Conservation (phyloP, 2,113 vertebrate genomes). For the Eurystomus gularis region DNA sequence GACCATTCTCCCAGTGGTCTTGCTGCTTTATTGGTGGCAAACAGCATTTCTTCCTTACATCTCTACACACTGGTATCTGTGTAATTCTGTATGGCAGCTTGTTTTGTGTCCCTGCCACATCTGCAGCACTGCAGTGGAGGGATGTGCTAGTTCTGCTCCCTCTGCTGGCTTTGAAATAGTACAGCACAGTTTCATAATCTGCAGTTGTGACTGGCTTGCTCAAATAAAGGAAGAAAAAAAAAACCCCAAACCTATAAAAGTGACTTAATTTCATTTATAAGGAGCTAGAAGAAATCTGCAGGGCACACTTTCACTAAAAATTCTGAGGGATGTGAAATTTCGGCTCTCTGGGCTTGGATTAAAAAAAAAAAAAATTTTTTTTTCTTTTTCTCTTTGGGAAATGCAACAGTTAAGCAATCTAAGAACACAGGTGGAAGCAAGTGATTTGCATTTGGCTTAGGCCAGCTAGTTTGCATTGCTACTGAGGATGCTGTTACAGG, state of each 20-base stretch:
- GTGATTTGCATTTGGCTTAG: not conserved
- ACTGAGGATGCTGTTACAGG: not conserved
- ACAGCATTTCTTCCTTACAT: not conserved
- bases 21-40: not conserved
- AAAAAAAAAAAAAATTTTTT: not conserved
- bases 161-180: not conserved
- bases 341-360: not conserved
- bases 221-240: accelerated
- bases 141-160: not conserved
- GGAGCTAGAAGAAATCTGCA: not conserved
- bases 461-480: not conserved
- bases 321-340: not conserved
- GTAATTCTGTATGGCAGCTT: not conserved
- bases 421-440: not conserved
- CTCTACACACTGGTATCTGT: not conserved
- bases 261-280: not conserved
- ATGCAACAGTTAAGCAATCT: not conserved
- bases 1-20: too few species aligned
- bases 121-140: not conserved
- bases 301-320: not conserved
- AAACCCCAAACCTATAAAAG: not conserved
- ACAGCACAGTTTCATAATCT: not conserved
- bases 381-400: not conserved
- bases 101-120: not conserved
- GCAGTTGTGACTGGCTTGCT: not conserved